Conservation (phyloP, 2,888 invertebrate species). For the Didymodactylos carnosus region DNA sequence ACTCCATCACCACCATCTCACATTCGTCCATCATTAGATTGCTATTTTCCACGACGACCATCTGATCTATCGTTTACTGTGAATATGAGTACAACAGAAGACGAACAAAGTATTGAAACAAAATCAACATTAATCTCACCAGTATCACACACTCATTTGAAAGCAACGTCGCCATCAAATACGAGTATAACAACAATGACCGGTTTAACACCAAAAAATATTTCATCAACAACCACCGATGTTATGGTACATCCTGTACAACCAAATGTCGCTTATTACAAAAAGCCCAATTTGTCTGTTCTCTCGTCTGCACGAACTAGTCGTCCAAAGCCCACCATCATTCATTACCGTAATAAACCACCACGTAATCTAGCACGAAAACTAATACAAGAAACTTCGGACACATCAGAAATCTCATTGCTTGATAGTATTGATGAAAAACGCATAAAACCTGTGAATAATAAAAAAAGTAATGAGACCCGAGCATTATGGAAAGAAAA, state of each 20-base stretch:
- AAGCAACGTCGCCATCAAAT: not conserved
- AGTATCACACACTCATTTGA: not conserved
- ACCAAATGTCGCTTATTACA: not conserved
- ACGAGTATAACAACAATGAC: no score
- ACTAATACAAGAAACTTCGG: not conserved
- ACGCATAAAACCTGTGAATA: no score
- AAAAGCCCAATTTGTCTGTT: no score
- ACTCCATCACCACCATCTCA: not conserved
- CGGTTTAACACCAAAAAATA: no score
- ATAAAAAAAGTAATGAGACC: no score
- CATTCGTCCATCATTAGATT: not conserved
- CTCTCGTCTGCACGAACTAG: not conserved
- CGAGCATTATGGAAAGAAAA: not conserved
- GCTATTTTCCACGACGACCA: not conserved
- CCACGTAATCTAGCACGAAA: not conserved
- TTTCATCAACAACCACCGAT: not conserved
- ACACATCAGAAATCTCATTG: not conserved
- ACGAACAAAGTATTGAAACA: not conserved
- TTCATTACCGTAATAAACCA: no score
- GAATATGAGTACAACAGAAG: not conserved
- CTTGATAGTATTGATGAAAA: no score
- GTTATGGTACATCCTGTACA: not conserved
- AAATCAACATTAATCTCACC: not conserved
- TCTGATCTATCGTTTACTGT: not conserved
- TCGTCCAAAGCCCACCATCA: not conserved